These are phyloP conservation scores for Sturnus vulgaris DNA, from an alignment of 2,113 vertebrate species.

Conservation along the genomic window DNA sequence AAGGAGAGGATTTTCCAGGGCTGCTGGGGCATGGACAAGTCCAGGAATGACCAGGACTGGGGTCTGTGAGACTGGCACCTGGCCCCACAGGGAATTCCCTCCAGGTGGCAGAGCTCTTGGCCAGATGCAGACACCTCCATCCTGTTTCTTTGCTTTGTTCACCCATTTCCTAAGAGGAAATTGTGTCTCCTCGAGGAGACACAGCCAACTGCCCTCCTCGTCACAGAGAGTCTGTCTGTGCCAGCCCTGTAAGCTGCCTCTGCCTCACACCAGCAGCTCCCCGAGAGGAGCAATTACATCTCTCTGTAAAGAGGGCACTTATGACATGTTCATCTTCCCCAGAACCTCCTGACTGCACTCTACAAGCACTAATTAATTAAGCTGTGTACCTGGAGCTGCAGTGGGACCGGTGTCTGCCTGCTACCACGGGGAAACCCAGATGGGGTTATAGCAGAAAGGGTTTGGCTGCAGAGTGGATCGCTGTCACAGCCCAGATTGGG, in stretches of 20 bases:
- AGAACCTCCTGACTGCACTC: not conserved
- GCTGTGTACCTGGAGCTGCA: not conserved
- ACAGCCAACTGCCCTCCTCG: not conserved
- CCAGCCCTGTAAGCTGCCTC: not conserved
- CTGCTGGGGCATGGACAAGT: not conserved
- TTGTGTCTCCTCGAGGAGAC: fast-evolving
- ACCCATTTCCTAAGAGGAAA: not conserved
- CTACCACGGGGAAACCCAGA: fast-evolving
- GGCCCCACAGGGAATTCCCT: not conserved
- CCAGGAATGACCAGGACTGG: not conserved
- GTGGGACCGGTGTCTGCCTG: not conserved
- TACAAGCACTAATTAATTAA: constrained; percentile 57
- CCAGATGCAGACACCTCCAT: not conserved
- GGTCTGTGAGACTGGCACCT: not conserved
- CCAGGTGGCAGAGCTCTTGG: not conserved
- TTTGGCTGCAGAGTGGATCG: not conserved
- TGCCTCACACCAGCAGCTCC: not conserved
- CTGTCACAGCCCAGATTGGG: not conserved
- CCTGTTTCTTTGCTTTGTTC: not conserved
- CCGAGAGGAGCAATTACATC: not conserved
- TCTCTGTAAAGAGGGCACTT: not conserved
- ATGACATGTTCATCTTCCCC: not conserved
- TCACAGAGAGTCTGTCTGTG: not conserved
- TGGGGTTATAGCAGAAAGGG: not conserved
- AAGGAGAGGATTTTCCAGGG: not conserved